Percentiles rank a stretch among this genome's conserved stretches.
These are phyloP conservation scores for Macroramphosus scolopax DNA, from an alignment of 2,797 vertebrate genomes.

Conservation along the genomic window DNA sequence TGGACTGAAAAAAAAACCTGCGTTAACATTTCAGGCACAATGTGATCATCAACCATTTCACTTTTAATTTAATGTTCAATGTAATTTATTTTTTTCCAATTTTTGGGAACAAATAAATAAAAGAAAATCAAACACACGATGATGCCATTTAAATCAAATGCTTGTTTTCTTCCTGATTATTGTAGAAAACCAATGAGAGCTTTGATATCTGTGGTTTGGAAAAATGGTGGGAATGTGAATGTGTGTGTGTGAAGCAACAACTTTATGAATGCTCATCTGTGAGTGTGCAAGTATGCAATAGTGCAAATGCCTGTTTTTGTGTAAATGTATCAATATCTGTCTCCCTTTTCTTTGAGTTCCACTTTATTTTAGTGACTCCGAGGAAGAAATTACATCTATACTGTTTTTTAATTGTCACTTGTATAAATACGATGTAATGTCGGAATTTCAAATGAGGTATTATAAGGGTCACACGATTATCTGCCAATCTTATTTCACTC, in stretches of 20 bases:
- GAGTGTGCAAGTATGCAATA: conserved; percentile 44
- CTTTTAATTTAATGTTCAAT: conserved; percentile 79
- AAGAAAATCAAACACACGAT: conserved; percentile 58
- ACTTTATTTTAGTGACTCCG: conserved; percentile 58
- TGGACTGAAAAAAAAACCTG: conserved; percentile 60
- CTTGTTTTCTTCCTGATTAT: conserved; percentile 45
- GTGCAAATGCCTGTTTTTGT: conserved; percentile 57
- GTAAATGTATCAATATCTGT: conserved; percentile 53
- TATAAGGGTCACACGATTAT: conserved; percentile 66
- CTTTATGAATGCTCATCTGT: conserved; percentile 57
- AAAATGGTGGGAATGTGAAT: conserved; percentile 45
- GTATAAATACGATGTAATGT: conserved; percentile 61
- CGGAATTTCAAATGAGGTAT: conserved; percentile 69
- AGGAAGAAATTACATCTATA: conserved; percentile 54
- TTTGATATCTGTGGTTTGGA: conserved; percentile 46
- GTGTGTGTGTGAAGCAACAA: conserved; percentile 40
- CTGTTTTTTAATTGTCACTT: conserved; percentile 59
- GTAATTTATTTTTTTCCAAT: conserved; percentile 75
- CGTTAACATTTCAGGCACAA: conserved; percentile 73
- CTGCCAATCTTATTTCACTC: conserved; percentile 52
- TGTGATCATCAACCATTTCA: conserved; percentile 70
- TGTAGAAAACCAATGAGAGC: conserved; percentile 51
- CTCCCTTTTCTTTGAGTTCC: conserved; percentile 45
- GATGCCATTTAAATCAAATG: conserved; percentile 71
- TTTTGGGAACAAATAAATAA: conserved; percentile 73